Evolutionary conservation across 2,888 invertebrate species (phyloP), one percentile per base, ranked within the genome.

Genomic region (Stenichneumon culpator): DNA sequence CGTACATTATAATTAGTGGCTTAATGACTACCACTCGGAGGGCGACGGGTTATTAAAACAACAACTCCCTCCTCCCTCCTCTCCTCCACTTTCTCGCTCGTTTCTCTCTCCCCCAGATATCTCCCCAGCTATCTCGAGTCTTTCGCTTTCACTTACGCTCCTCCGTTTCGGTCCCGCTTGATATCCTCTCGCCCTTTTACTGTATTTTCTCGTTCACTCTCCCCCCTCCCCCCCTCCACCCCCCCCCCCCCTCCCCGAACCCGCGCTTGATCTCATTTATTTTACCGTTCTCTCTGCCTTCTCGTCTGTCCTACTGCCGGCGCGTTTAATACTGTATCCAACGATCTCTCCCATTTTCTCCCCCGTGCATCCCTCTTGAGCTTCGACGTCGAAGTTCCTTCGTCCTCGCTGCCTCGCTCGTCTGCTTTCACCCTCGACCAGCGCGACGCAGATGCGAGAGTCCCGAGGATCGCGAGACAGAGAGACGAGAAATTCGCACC

Each of bases 1-100:
- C 92, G 91, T 91, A 91, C 93, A 92, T 93, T 93, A 93, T 93
- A 93, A 93, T 93, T 93, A 94, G 93, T 91, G 92, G 92, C 91
- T 93, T 93, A 93, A 93, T 92, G 92, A 93, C 93, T 92, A 89
- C 89, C 91, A 92, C 92, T 92, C 91, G 84, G 89, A 89, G 90
- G 90, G 90, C 90, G 92, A 91, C 92, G 93, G 92, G 92, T 93
- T 93, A 93, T 94, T 94, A 93, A 93, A 93, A 93, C 93, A 92
- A 92, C 92, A 92, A 92, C 92, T 90, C 89, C 82, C 87, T 79
- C 75, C 88, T 82, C 83, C 84, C 79, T 82, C 84, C 83, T 67
- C 79, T 79, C 86, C 86, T 80, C 87, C 86, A 85, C 79, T 75
- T 80, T 83, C 86, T 81, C 79, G 74, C 86, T 74, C 74, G 78